A percentile compares a stretch with the other conserved stretches of the same genome.
These are phyloP conservation scores for Esox masquinongy DNA, from an alignment of 2,797 vertebrate genomes.

Conservation along the genomic window DNA sequence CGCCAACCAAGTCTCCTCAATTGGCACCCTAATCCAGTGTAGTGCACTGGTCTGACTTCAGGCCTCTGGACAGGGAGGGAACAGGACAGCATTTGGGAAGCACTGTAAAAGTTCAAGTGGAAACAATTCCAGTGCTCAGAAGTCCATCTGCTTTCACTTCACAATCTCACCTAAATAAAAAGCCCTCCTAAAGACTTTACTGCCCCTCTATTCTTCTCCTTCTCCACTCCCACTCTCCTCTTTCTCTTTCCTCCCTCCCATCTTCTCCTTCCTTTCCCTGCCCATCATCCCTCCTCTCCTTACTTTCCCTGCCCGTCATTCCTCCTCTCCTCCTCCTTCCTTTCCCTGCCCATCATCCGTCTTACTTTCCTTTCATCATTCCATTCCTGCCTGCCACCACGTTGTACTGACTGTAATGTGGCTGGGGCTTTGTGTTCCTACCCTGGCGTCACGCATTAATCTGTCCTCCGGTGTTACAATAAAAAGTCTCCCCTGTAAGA, in stretches of 20 bases:
- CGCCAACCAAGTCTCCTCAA: too few species aligned
- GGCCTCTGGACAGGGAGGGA: too few species aligned
- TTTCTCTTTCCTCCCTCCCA: too few species aligned
- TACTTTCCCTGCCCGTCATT: constrained; percentile 14
- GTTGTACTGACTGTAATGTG: constrained; percentile 42
- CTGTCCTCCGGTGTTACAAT: constrained; percentile 37
- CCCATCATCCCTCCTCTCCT: constrained; percentile 1
- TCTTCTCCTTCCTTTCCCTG: too few species aligned
- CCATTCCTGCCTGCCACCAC: constrained; percentile 36
- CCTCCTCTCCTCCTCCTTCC: constrained; percentile 30
- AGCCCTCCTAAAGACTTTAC: constrained; percentile 73
- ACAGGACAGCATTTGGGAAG: too few species aligned
- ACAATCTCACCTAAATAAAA: constrained; percentile 80
- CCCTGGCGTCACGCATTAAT: constrained; percentile 55
- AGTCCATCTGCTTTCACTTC: constrained; percentile 82
- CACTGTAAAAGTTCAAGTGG: constrained; percentile 75
- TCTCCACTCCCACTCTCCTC: too few species aligned
- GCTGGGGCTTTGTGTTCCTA: constrained; percentile 27
- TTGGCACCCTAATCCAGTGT: too few species aligned
- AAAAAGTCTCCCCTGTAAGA: constrained; percentile 43
- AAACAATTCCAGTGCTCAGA: constrained; percentile 74
- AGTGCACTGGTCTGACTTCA: too few species aligned
- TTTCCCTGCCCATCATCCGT: constrained; percentile 24
- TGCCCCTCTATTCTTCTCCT: constrained; percentile 57
- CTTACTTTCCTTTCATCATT: constrained; percentile 42